Conservation (phyloP, 2,797 vertebrate genomes). For the Salmo trutta region DNA sequence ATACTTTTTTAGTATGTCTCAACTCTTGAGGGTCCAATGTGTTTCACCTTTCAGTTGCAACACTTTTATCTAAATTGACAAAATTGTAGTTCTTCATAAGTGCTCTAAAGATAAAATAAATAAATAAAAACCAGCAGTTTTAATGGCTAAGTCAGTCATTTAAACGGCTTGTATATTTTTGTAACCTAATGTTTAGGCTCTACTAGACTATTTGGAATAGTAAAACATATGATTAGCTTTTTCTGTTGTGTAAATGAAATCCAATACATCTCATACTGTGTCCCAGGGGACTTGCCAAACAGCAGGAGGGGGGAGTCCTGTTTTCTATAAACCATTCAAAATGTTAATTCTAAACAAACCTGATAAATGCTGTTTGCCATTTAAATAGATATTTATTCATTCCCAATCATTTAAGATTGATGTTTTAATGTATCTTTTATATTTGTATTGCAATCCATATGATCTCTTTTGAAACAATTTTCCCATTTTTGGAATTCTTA, state of each 20-base stretch:
- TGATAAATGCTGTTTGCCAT: not conserved
- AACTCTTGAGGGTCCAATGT: not conserved
- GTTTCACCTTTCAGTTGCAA: not conserved
- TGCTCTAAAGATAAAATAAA: not conserved
- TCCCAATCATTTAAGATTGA: not conserved
- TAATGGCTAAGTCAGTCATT: not conserved
- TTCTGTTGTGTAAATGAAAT: slow-evolving; percentile 1
- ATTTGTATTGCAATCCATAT: not conserved
- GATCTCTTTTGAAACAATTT: not conserved
- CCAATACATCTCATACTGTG: not conserved
- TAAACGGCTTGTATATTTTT: not conserved
- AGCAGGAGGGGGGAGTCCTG: slow-evolving; percentile 10
- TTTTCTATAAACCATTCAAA: slow-evolving; percentile 15
- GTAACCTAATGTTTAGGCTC: not conserved
- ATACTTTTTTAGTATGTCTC: not conserved
- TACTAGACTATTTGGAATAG: not conserved
- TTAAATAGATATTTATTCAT: not conserved
- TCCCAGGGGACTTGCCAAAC: not conserved
- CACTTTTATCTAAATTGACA: not conserved
- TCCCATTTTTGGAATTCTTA: not conserved
- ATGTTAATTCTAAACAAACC: slow-evolving; percentile 11
- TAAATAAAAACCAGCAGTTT: not conserved
- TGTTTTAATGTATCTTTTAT: not conserved
- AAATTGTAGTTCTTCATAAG: not conserved
- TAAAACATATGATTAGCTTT: not conserved